Conservation (phyloP, 2,113 vertebrate species). For the Paralichthys olivaceus region DNA sequence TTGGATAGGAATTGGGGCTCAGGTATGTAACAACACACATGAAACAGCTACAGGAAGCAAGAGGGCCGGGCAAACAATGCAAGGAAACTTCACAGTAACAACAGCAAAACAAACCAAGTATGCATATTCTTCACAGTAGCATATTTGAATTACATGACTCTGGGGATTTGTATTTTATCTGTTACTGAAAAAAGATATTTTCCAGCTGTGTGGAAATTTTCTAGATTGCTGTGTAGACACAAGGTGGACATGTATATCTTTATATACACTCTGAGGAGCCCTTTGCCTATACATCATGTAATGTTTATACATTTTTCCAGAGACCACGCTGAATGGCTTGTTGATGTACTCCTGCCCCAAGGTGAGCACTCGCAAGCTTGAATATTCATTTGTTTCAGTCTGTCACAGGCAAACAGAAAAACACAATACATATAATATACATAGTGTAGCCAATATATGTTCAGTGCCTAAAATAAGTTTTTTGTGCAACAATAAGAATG, state of each 20-base stretch:
- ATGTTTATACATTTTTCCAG: conserved; percentile 76
- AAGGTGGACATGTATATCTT: not conserved
- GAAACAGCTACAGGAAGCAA: no score
- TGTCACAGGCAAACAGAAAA: not conserved
- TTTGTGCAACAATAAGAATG: not conserved
- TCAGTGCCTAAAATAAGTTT: not conserved
- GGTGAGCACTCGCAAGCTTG: conserved; percentile 84
- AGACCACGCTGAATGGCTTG: conserved; percentile 97
- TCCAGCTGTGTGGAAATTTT: not conserved
- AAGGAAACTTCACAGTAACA: no score
- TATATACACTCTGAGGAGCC: not conserved
- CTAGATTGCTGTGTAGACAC: not conserved
- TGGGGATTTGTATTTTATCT: not conserved
- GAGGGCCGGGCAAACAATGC: no score
- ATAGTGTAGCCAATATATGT: not conserved
- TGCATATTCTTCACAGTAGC: not conserved
- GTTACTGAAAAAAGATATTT: no score
- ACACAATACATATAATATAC: not conserved
- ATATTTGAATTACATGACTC: not conserved
- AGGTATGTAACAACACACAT: no score
- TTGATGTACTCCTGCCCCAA: conserved; percentile 98
- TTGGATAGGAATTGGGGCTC: no score
- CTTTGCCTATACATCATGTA: conserved; percentile 5
- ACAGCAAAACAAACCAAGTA: not conserved
- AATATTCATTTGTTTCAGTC: not conserved